A percentile compares a stretch with the other conserved stretches of the same genome.
Evolutionary conservation across 2,888 invertebrate genomes (phyloP).

Genomic region (Tetrapedia diversipes): DNA sequence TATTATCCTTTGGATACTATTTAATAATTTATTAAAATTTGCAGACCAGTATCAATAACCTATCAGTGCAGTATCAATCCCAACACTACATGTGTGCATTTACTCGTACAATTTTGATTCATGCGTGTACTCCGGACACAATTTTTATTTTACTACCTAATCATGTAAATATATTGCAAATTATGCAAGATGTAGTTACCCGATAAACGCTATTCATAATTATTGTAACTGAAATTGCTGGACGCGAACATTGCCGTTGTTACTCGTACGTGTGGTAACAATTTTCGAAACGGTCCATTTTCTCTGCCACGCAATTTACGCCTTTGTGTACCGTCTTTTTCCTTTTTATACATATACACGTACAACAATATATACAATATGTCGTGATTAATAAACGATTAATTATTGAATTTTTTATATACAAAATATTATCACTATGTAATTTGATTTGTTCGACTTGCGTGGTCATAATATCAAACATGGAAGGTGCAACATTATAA

Average conservation of each 20-base stretch:
- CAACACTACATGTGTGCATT: background rate
- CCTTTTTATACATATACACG: background rate
- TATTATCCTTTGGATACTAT: too few species aligned
- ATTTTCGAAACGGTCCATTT: background rate
- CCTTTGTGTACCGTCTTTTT: background rate
- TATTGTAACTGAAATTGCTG: background rate
- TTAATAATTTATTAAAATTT: too few species aligned
- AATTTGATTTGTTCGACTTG: background rate
- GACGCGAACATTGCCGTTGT: background rate
- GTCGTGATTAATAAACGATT: background rate
- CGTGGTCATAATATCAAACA: background rate
- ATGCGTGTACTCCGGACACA: slow-evolving; percentile 10
- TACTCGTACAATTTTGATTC: slow-evolving; percentile 19
- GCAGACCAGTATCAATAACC: too few species aligned
- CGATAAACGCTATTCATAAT: too few species aligned
- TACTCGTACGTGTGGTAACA: background rate
- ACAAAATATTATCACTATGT: too few species aligned
- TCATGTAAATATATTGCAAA: slow-evolving; percentile 58
- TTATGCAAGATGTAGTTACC: slow-evolving; percentile 43
- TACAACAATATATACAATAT: background rate
- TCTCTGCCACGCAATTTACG: background rate
- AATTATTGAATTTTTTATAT: background rate
- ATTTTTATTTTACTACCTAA: slow-evolving; percentile 34
- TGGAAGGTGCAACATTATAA: background rate
- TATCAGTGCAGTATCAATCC: too few species aligned